These are phyloP conservation scores for Drepana arcuata DNA, from an alignment of 1,140 invertebrate species.

Conservation along the genomic window DNA sequence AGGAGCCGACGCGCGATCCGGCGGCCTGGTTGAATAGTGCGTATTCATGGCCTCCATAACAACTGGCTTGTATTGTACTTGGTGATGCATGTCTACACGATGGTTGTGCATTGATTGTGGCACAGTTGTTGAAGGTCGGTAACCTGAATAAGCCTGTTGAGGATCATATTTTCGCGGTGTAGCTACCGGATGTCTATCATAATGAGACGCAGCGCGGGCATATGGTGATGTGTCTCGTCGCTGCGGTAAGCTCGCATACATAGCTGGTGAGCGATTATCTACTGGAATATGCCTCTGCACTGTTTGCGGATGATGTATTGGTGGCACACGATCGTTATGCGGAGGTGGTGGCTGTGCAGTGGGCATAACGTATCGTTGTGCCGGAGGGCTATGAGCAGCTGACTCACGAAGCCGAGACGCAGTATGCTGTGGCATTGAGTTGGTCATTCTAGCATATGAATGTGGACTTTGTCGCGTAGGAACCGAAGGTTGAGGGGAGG, in stretches of 20 bases:
- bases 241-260: slow-evolving; percentile 35
- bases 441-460: slow-evolving; percentile 50
- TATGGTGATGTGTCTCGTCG: slow-evolving; percentile 44
- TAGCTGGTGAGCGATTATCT: slow-evolving; percentile 34
- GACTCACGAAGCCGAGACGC: slow-evolving; percentile 40
- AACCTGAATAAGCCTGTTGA: slow-evolving; percentile 59
- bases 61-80: slow-evolving; percentile 44
- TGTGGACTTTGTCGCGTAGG: slow-evolving; percentile 52
- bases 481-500: slow-evolving; percentile 46
- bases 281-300: slow-evolving; percentile 25
- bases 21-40: slow-evolving; percentile 35
- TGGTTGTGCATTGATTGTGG: slow-evolving; percentile 37
- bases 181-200: slow-evolving; percentile 44
- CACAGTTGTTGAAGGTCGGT: slow-evolving; percentile 32
- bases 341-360: slow-evolving; percentile 45
- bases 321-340: slow-evolving; percentile 57
- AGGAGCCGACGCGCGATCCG: slow-evolving; percentile 32
- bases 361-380: slow-evolving; percentile 39
- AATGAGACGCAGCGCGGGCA: slow-evolving; percentile 30
- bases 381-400: slow-evolving; percentile 33
- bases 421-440: slow-evolving; percentile 41
- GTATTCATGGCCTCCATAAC: slow-evolving; percentile 33
- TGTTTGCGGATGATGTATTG: slow-evolving; percentile 53
- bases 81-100: slow-evolving; percentile 37
- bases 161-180: slow-evolving; percentile 55